Base-by-base conservation (phyloP, 2,113 vertebrate genomes). In the Eudorcas thomsonii region DNA sequence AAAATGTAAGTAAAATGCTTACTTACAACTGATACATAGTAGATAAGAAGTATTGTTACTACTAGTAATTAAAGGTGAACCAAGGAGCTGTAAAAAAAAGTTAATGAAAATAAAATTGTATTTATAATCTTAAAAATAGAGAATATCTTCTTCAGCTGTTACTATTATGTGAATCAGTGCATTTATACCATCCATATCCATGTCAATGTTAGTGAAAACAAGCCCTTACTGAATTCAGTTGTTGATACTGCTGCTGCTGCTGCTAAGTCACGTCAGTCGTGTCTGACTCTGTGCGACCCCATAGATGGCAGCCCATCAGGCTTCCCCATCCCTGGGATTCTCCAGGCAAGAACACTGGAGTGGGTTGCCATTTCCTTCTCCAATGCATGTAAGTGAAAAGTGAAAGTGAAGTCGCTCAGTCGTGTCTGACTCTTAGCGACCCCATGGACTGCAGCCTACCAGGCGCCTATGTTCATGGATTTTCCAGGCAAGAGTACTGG, bases 171-270 rank as follows among this genome's bases (percentile, higher is more conserved):
- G 48, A 92, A 36, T 91, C 14, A 12, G 17, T 21, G n/a, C 39
- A 30, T 36, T 19, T 50, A 64, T 9, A 4, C 12, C 39, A 48
- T n/a, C 28, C 39, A 50, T 67, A 74, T 30, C 50, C 36, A 64
- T 43, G 88, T 84, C 71, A 91, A 91, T 60, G n/a, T 57, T 78
- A 96, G 55, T 55, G 64, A 87, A 85, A 94, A 96, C 43, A 94
- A 95, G 39, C 48, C 60, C 55, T 2, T 12, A 48, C 13, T 50
- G 82, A 93, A 94, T 93, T 93, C 30, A 23, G 50, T 50, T 87
- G 57, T 82, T 77, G 16, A 74, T 86, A 74, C 21, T 50, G 48
- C 48, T 50, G 48, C 48, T 50, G 48, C 48, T 50, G 48, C 48
- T 13, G 48, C 48, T 50, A 50, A 50, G 48, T 50, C 48, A 13